Conservation (phyloP, 2,888 invertebrate genomes). For the Yponomeuta evonymella region DNA sequence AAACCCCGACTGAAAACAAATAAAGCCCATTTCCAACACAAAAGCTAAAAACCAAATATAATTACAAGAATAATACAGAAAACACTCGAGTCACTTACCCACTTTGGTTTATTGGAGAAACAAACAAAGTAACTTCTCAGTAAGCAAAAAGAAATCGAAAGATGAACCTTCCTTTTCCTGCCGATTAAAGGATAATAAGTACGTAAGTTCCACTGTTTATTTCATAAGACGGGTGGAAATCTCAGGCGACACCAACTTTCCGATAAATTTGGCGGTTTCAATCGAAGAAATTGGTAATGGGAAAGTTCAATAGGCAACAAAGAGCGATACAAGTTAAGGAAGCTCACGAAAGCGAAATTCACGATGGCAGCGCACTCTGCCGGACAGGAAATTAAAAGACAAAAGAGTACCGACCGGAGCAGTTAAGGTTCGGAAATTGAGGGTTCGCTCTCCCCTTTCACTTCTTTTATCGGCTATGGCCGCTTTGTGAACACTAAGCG, state of each 20-base stretch:
- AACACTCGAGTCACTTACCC: not conserved
- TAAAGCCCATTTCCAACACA: not conserved
- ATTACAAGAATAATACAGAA: not conserved
- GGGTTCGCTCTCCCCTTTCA: slow-evolving; percentile 48
- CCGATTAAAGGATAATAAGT: slow-evolving; percentile 53
- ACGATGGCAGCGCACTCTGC: slow-evolving; percentile 59
- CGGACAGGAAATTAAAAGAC: slow-evolving; percentile 74
- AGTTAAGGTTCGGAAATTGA: slow-evolving; percentile 67
- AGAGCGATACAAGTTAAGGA: slow-evolving; percentile 71
- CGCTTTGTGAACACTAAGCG: slow-evolving; percentile 42
- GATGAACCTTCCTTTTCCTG: slow-evolving; percentile 51
- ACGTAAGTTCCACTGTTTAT: slow-evolving; percentile 41
- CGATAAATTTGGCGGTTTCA: slow-evolving; percentile 66
- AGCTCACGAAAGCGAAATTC: slow-evolving; percentile 70
- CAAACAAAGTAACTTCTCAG: slow-evolving; percentile 59
- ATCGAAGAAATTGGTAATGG: slow-evolving; percentile 69
- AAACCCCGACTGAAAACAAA: not conserved
- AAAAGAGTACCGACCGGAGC: slow-evolving; percentile 67
- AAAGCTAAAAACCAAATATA: not conserved
- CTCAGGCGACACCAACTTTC: slow-evolving; percentile 54
- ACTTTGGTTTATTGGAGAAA: slow-evolving; percentile 24
- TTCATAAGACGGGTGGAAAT: slow-evolving; percentile 38
- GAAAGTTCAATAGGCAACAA: slow-evolving; percentile 73
- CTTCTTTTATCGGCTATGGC: slow-evolving; percentile 47
- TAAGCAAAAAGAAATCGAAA: slow-evolving; percentile 47